Base-by-base conservation (phyloP, 2,888 invertebrate species). In the Nemurella pictetii region DNA sequence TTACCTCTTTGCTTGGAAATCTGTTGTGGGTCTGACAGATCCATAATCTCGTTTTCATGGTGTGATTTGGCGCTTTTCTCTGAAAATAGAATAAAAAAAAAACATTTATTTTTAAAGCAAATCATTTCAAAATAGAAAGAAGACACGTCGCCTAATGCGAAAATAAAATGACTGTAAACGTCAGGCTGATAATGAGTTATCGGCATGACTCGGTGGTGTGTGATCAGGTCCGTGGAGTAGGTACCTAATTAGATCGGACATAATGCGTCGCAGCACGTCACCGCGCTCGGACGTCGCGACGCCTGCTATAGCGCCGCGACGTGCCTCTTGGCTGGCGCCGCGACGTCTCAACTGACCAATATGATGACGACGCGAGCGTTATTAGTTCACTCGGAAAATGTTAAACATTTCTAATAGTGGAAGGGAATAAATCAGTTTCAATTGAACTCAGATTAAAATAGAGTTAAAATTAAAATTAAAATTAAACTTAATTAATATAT, bases 1-100 rank as follows among this genome's bases (percentile, higher is more conserved):
- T 80, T 75, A 85, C 86, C 86, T 84, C 85, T 84, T 73, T 85
- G 86, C 83, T 86, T 86, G 36, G 86, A 85, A 77, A 86, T 84
- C 80, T 86, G 86, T 74, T 86, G 86, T 9, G 86, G 86, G 84
- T 84, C 86, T 15, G 86, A 86, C 12, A 86, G 84, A 35, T 85
- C 86, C 85, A 86, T 85, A 25, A 86, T 85, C 82, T 85, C 85
- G 81, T 86, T 86, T 26, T 82, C 82, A 28, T 82, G 55, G 15
- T 72, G 27, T 1, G 72, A 82, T 20, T 72, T 82, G 0, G 82
- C 55, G n/a, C 78, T 78, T 82, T 82, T 82, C 55, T 82, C 82
- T 82, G 82, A 5, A 82, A 82, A 12, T 35, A 4, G n/a, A 80
- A 1, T 3, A 80, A 30, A 80, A 27, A 28, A 28, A 73, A 73